Evolutionary conservation across 2,888 invertebrate species (phyloP), one percentile per base, ranked within the genome.

Genomic region (Dasypogon diadema): DNA sequence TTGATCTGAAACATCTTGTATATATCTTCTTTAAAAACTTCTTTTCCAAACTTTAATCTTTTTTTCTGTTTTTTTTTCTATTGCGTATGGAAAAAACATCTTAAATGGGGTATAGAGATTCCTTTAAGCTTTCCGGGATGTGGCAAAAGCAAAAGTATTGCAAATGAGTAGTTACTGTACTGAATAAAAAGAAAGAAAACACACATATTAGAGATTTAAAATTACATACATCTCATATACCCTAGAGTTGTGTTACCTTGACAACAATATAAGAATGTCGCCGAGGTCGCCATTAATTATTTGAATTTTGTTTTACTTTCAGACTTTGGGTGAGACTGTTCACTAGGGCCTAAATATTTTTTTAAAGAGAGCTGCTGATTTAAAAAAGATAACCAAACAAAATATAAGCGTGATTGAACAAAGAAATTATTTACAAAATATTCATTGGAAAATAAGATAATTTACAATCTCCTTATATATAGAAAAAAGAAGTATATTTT

Each of bases 311-410:
- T 76, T 79, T 74, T 73, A 79, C 78, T 81, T 81, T 65, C 80
- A 82, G 82, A 82, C 81, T 80, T 82, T 82, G 81, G 82, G 81
- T 81, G 81, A 81, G 81, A 82, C 81, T 81, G 82, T 82, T 81
- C 80, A 80, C 78, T 81, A 80, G 81, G 80, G 80, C 80, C 80
- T 80, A 79, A 79, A 46, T 74, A 58, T 70, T 74, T 74, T n/a
- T 74, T 58, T 58, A 74, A 78, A 74, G 51, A 56, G 37, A 77
- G 75, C 76, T 76, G 79, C 78, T 77, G 72, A 37, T 42, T 60
- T 24, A 65, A 74, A 78, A 34, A 65, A 75, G 74, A 77, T 76
- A 77, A 75, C 77, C 73, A 74, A 74, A 74, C 55, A 76, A 56
- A 56, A 77, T 72, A 75, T 51, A 75, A 55, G 30, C 74, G 70